Evolutionary conservation across 2,113 vertebrate genomes (phyloP), one percentile per base, ranked within the genome.

Genomic region (Hylia prasina): DNA sequence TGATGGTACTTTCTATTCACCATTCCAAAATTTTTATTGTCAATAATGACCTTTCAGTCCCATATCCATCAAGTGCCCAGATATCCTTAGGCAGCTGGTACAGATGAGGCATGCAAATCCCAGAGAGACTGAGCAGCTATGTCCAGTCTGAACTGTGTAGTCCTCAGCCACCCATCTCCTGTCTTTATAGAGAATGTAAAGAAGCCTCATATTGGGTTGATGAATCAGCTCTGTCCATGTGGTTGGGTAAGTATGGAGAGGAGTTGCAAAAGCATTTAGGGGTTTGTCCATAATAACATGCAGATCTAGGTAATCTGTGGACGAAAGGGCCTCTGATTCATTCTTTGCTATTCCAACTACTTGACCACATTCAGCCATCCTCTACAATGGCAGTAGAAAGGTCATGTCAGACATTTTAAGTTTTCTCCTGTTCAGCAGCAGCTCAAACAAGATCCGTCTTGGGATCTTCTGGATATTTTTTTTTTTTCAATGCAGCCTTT

Each of bases 111-210:
- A 80, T 42, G 31, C 75, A 35, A 89, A 75, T 81, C 58, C 24
- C 56, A 64, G 61, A 1, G 4, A 50, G 31, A 64, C 9, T 1
- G 2, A 75, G 60, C 35, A 82, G 28, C 50, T 72, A 0, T 0
- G 0, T 69, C 56, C 75, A 6, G 28, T 90, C 37, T 24, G 22
- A 60, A 2, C 15, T 31, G 35, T 57, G 28, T n/a, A 57, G 40
- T 82, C n/a, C 45, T 53, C 33, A 48, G 53, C 31, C 54, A 64
- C 15, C 15, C 19, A 23, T 45, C 69, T 87, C 57, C 77, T 79
- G 16, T 65, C 48, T 69, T 92, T 57, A 28, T 40, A 66, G 64
- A 44, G 58, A 16, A 31, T 8, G 4, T 35, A 80, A 63, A 31
- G 50, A 70, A 82, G 25, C 66, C 9, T 45, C 47, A 76, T 35